phyloP scores from a whole-genome alignment of 2,888 invertebrate species.

The Scelioninae gen. 1 region DNA sequence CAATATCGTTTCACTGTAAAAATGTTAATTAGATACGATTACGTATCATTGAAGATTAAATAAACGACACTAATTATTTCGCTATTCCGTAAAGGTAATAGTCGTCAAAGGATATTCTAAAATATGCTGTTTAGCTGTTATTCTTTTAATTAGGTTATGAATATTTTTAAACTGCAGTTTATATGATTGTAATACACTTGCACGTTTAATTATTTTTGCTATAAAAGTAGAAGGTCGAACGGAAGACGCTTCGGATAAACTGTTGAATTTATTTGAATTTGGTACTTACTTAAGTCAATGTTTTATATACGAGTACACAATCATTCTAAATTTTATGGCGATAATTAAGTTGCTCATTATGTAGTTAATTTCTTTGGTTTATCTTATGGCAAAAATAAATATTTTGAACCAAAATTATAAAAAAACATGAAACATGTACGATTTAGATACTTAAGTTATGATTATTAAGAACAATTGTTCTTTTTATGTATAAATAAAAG shows the following conservation, averaged over 20 bases:
- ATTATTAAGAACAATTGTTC: no score
- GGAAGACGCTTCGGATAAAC: conserved; percentile 27
- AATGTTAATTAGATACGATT: conserved; percentile 49
- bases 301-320: conserved; percentile 27
- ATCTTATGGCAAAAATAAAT: conserved; percentile 4
- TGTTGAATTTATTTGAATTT: conserved; percentile 43
- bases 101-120: not conserved
- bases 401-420: conserved; percentile 30
- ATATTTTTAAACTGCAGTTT: conserved; percentile 11
- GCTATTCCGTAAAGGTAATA: not conserved
- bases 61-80: conserved; percentile 20
- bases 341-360: conserved; percentile 54
- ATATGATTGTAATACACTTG: conserved; percentile 15
- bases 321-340: conserved; percentile 44
- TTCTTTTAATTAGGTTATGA: conserved; percentile 20
- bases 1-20: conserved; percentile 39
- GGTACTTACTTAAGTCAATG: conserved; percentile 37
- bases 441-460: conserved; percentile 55
- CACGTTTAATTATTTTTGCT: conserved; percentile 18
- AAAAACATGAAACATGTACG: conserved; percentile 26
- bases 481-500: not conserved
- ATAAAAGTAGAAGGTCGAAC: not conserved
- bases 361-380: conserved; percentile 31
- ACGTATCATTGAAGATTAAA: conserved; percentile 27
- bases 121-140: conserved; percentile 12